Evolutionary conservation across 2,113 vertebrate species (phyloP).

Genomic region (Corydoras maculifer): DNA sequence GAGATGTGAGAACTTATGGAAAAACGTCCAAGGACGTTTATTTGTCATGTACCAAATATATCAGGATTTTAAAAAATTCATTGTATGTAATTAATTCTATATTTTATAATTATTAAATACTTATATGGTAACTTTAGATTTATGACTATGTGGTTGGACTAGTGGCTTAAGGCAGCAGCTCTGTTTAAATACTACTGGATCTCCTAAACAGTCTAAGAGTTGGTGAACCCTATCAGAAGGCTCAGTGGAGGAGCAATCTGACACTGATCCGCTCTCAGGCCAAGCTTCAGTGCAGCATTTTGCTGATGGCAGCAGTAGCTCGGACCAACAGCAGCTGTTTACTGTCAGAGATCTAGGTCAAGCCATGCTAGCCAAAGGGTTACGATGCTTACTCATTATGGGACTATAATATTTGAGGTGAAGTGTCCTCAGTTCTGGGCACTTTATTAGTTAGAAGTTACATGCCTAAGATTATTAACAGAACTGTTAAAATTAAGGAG

Average conservation of each 20-base stretch:
- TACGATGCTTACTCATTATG: neutral
- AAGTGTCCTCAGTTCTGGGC: neutral
- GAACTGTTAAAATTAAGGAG: no score
- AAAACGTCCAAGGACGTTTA: slow-evolving; percentile 49
- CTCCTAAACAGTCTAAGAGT: slow-evolving; percentile 51
- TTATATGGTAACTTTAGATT: neutral
- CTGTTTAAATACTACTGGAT: slow-evolving; percentile 52
- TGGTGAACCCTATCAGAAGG: slow-evolving; percentile 48
- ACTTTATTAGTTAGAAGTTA: no score
- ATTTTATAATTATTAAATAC: no score
- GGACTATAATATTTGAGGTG: neutral
- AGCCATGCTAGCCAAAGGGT: slow-evolving; percentile 24
- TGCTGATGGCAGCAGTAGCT: slow-evolving; percentile 61
- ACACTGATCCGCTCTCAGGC: slow-evolving; percentile 66
- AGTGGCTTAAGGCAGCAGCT: slow-evolving; percentile 29
- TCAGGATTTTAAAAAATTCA: no score
- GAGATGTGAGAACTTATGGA: slow-evolving; percentile 44
- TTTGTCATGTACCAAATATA: neutral
- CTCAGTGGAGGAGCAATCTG: slow-evolving; percentile 57
- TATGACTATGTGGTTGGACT: slow-evolving; percentile 34
- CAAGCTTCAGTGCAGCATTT: slow-evolving; percentile 58
- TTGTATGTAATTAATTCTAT: no score
- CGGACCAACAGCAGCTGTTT: slow-evolving; percentile 48
- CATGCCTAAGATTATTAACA: no score
- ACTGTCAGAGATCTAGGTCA: slow-evolving; percentile 65